phyloP scores from a whole-genome alignment of 2,113 vertebrate species.

The Percina caprodes region DNA sequence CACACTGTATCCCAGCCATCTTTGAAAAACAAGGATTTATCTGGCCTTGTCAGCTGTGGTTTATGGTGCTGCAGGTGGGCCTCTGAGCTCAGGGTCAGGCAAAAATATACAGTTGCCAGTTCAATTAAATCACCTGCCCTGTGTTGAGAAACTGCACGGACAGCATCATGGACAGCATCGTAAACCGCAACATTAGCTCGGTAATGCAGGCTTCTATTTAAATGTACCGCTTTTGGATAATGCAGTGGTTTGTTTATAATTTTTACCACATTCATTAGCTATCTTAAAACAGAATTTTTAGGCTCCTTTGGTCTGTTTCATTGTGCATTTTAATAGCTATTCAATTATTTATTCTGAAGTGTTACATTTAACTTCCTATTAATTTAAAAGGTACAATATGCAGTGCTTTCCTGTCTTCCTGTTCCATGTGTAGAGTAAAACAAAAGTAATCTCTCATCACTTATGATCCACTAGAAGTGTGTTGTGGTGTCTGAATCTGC shows the following conservation, averaged over 20 bases:
- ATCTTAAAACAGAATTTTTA: no score
- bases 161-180: not conserved
- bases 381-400: no score
- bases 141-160: not conserved
- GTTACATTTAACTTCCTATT: not conserved
- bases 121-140: not conserved
- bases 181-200: not conserved
- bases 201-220: not conserved
- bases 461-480: no score
- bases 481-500: no score
- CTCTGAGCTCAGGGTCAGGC: not conserved
- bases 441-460: no score
- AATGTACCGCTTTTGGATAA: not conserved
- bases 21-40: not conserved
- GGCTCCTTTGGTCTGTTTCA: not conserved
- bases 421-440: no score
- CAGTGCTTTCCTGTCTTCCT: no score
- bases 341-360: not conserved
- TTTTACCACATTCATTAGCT: not conserved
- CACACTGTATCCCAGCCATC: not conserved
- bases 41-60: not conserved
- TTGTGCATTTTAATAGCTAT: not conserved
- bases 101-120: not conserved
- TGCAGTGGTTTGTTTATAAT: not conserved
- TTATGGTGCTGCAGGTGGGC: not conserved